phyloP scores from a whole-genome alignment of 2,888 invertebrate genomes.

The Alloplasta piceator region DNA sequence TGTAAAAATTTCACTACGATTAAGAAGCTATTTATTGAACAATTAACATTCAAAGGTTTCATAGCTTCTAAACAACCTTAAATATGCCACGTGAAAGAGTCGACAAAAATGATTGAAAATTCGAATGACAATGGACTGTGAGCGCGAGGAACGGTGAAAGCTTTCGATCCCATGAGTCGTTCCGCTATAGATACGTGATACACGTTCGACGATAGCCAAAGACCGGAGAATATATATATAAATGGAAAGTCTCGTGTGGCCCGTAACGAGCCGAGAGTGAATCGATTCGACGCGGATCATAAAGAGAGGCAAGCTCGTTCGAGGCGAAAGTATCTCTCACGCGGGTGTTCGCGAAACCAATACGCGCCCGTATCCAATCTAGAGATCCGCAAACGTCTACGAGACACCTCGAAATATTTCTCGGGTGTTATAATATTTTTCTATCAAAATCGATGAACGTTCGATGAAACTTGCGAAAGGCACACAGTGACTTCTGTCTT shows the following conservation, averaged over 20 bases:
- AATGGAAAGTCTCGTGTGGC: constrained; percentile 64
- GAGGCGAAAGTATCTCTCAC: constrained; percentile 51
- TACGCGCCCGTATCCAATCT: constrained; percentile 21
- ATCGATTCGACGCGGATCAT: constrained; percentile 69
- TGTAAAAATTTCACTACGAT: no score
- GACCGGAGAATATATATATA: constrained; percentile 52
- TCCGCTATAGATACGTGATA: constrained; percentile 18
- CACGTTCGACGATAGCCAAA: constrained; percentile 13
- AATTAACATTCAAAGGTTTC: no score
- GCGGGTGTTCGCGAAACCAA: constrained; percentile 30
- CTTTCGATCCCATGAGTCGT: constrained; percentile 41
- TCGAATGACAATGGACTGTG: constrained; percentile 33
- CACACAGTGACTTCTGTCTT: not conserved
- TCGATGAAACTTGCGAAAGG: constrained; percentile 4
- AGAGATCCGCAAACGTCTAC: constrained; percentile 23
- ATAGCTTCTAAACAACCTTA: no score
- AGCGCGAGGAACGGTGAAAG: constrained; percentile 50
- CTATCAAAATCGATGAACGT: not conserved
- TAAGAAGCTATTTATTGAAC: no score
- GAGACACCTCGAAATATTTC: not conserved
- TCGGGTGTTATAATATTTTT: not conserved
- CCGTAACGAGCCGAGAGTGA: constrained; percentile 69
- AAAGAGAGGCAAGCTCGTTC: constrained; percentile 62
- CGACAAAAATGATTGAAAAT: not conserved
- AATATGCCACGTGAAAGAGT: no score